phyloP scores from a whole-genome alignment of 2,113 vertebrate species.

The Gymnobelideus leadbeateri region DNA sequence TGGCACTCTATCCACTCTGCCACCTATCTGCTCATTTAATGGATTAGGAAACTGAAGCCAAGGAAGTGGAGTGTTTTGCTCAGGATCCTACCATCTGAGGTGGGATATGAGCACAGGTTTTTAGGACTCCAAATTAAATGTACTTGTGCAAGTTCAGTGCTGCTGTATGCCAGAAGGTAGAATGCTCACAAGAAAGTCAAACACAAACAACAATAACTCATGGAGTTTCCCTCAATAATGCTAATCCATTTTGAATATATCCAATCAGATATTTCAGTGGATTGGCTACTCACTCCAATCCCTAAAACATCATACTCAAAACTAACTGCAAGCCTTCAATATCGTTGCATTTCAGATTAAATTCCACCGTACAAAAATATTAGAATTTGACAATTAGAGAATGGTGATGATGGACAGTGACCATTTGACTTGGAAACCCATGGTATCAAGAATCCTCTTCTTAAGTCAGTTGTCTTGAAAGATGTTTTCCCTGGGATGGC shows the following conservation, averaged over 20 bases:
- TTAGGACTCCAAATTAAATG: not conserved
- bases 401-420: not conserved
- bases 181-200: not conserved
- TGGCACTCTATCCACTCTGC: not conserved
- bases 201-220: slow-evolving; percentile 12
- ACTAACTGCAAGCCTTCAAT: not conserved
- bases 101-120: not conserved
- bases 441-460: not conserved
- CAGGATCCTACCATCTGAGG: not conserved
- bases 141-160: not conserved
- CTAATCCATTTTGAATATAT: not conserved
- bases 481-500: not conserved
- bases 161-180: not conserved
- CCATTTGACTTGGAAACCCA: not conserved
- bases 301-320: not conserved
- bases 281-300: not conserved
- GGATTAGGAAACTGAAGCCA: not conserved
- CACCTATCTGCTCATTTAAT: not conserved
- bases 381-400: not conserved
- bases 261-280: not conserved
- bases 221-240: not conserved
- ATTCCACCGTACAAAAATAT: not conserved
- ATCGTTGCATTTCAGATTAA: not conserved
- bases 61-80: not conserved
- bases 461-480: not conserved